These are phyloP conservation scores for Rhinopomastus cyanomelas DNA, from an alignment of 2,113 vertebrate genomes.

Conservation along the genomic window DNA sequence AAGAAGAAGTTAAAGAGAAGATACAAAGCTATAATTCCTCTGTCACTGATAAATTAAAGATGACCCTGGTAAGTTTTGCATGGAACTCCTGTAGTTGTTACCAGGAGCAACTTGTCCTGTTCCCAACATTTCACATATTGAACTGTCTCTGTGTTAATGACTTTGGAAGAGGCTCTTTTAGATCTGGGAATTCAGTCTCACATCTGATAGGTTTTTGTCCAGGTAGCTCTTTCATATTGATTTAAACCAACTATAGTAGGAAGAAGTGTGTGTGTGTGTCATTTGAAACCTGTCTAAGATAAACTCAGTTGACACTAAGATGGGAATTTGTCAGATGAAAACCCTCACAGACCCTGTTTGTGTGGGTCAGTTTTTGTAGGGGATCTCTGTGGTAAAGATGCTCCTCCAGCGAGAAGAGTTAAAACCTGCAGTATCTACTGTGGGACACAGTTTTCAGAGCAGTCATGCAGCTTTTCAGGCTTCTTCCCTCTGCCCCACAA, in stretches of 20 bases:
- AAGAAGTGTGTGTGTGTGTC: not conserved
- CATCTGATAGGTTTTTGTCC: not conserved
- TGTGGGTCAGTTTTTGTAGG: not conserved
- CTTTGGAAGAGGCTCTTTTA: not conserved
- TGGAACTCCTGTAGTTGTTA: not conserved
- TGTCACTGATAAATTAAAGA: slow-evolving; percentile 92
- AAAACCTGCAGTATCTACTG: not conserved
- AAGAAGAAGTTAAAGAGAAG: slow-evolving; percentile 90
- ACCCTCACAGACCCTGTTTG: not conserved
- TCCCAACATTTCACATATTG: not conserved
- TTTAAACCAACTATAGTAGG: not conserved
- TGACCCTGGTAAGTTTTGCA: slow-evolving; percentile 88
- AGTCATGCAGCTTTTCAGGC: not conserved
- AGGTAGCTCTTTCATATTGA: not conserved
- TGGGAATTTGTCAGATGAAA: not conserved
- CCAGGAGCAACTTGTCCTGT: not conserved
- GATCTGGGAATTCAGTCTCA: not conserved
- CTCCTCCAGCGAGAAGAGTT: not conserved
- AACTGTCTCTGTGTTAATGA: not conserved
- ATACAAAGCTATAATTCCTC: slow-evolving; percentile 88
- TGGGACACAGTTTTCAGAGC: not conserved
- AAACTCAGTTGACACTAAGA: not conserved
- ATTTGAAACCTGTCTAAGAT: not conserved
- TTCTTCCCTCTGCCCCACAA: accelerated
- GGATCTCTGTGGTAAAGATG: not conserved